Conservation (phyloP, 1,140 invertebrate species). For the Drosophila albomicans region DNA sequence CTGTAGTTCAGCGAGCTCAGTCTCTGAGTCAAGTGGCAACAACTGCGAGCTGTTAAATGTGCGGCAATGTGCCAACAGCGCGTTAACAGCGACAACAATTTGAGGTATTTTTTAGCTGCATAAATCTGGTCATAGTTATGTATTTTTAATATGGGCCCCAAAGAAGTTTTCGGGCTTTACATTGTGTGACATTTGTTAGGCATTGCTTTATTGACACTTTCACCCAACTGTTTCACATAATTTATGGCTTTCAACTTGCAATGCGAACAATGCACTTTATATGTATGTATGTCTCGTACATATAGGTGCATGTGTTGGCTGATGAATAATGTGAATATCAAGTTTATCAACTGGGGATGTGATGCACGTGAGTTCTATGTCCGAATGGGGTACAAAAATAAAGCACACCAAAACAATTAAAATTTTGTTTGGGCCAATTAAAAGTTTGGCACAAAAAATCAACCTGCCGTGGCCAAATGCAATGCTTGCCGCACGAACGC, state of each 20-base stretch:
- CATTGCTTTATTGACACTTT: slow-evolving; percentile 75
- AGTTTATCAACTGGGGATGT: slow-evolving; percentile 26
- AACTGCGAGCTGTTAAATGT: slow-evolving; percentile 28
- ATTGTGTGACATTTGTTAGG: slow-evolving; percentile 48
- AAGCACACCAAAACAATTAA: slow-evolving; percentile 62
- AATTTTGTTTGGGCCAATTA: slow-evolving; percentile 74
- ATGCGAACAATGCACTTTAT: neutral
- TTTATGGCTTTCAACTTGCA: slow-evolving; percentile 61
- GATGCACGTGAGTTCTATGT: slow-evolving; percentile 12
- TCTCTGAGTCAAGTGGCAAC: neutral
- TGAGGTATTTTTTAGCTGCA: slow-evolving; percentile 26
- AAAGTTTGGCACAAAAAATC: slow-evolving; percentile 70
- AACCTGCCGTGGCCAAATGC: slow-evolving; percentile 61
- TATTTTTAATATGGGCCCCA: slow-evolving; percentile 56
- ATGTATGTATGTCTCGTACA: neutral
- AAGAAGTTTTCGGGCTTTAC: slow-evolving; percentile 49
- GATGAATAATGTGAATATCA: slow-evolving; percentile 19
- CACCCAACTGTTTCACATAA: slow-evolving; percentile 59
- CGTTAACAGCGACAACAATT: slow-evolving; percentile 15
- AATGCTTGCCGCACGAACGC: slow-evolving; percentile 68
- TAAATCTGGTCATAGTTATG: slow-evolving; percentile 66
- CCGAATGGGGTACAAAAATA: slow-evolving; percentile 1
- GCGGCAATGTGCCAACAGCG: slow-evolving; percentile 26
- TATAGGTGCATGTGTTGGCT: slow-evolving; percentile 1
- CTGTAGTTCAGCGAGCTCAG: neutral